Evolutionary conservation across 2,113 vertebrate genomes (phyloP).

Genomic region (Gobio gobio): DNA sequence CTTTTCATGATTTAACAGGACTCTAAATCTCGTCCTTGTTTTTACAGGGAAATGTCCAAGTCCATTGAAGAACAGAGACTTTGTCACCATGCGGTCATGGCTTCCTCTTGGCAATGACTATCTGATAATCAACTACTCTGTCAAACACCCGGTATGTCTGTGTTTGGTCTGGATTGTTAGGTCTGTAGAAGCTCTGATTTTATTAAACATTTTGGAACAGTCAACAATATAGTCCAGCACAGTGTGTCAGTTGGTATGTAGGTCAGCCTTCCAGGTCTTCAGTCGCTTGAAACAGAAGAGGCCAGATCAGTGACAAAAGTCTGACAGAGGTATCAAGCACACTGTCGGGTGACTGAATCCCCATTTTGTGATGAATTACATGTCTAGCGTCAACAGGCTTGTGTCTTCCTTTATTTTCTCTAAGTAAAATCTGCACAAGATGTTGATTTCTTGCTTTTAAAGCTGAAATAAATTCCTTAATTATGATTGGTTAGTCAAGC

Average conservation of each 20-base stretch:
- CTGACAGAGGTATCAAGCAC: conserved; percentile 50
- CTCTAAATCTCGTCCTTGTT: conserved; percentile 10
- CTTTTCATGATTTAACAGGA: not conserved
- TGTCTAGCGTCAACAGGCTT: conserved; percentile 23
- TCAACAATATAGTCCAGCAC: conserved; percentile 19
- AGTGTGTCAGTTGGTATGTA: conserved; percentile 52
- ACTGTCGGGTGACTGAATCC: conserved; percentile 48
- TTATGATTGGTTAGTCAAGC: no score
- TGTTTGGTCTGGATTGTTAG: conserved; percentile 17
- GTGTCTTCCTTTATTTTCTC: conserved; percentile 37
- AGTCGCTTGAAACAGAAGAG: conserved; percentile 49
- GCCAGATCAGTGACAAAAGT: conserved; percentile 51
- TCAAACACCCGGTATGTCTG: conserved; percentile 82
- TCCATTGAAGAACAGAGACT: conserved; percentile 87
- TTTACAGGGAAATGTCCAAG: conserved; percentile 77
- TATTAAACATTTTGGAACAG: conserved; percentile 30
- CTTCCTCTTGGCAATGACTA: conserved; percentile 86
- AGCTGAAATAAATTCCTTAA: no score
- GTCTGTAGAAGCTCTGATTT: conserved; percentile 42
- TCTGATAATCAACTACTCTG: conserved; percentile 92
- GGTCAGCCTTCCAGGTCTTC: conserved; percentile 49
- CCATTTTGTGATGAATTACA: conserved; percentile 53
- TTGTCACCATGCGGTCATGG: conserved; percentile 88
- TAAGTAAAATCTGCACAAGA: conserved; percentile 23
- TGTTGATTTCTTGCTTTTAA: conserved; percentile 1